A percentile compares a stretch with the other conserved stretches of the same genome.
Evolutionary conservation across 2,113 vertebrate species (phyloP).

Genomic region (Ceyx cyanopectus): DNA sequence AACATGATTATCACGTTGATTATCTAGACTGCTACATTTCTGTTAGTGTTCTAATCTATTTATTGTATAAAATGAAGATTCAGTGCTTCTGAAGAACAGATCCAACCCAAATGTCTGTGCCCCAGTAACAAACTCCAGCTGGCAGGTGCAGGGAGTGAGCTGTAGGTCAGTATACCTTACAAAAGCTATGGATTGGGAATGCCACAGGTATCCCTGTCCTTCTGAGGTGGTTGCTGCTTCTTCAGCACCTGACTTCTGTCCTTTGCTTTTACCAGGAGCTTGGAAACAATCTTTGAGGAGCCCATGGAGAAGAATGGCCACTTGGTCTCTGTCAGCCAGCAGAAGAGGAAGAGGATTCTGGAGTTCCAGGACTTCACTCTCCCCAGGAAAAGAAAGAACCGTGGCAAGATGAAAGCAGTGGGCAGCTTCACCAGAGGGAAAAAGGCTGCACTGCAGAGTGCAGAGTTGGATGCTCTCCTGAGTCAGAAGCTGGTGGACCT

Average conservation of each 20-base stretch:
- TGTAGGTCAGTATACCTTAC: not conserved
- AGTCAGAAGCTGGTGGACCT: slow-evolving; percentile 91
- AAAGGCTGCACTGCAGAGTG: slow-evolving; percentile 81
- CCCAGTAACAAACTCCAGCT: not conserved
- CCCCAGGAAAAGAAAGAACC: slow-evolving; percentile 87
- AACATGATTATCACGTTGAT: not conserved
- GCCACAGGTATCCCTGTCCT: not conserved
- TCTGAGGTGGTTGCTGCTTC: not conserved
- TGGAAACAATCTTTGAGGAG: slow-evolving; percentile 97
- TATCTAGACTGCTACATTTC: not conserved
- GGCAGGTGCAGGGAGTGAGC: not conserved
- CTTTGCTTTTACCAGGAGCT: slow-evolving; percentile 78
- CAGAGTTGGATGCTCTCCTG: slow-evolving; percentile 89
- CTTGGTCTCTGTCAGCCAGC: slow-evolving; percentile 89
- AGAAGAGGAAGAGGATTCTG: slow-evolving; percentile 90
- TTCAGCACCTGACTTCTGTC: not conserved
- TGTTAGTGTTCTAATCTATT: not conserved
- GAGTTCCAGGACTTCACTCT: slow-evolving; percentile 94
- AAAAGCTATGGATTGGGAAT: not conserved
- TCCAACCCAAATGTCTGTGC: not conserved
- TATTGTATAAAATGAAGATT: not conserved
- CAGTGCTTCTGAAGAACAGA: not conserved
- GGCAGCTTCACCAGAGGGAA: slow-evolving; percentile 81
- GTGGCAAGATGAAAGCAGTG: slow-evolving; percentile 73
- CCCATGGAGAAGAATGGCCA: slow-evolving; percentile 91